Base-by-base conservation (phyloP, 2,888 invertebrate genomes). In the Lepetodrilus schrolli region DNA sequence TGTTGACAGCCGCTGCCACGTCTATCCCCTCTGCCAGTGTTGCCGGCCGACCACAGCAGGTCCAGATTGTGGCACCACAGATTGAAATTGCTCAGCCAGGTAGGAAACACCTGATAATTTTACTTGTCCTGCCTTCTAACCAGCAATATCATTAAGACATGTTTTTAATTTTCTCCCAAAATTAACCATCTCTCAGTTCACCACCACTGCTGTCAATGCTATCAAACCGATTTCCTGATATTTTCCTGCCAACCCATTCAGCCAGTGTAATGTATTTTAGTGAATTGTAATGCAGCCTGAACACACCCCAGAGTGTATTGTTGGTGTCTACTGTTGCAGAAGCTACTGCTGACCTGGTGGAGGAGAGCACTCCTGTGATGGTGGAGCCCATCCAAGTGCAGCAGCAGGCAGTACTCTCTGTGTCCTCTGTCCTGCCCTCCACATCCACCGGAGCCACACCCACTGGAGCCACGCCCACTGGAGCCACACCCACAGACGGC, bases 11-110 rank as follows among this genome's bases (percentile, higher is more conserved):
- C 4, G 70, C 83, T 69, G 30, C 83, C 76, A 37, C 87, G 70
- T 72, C 74, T 76, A 79, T 83, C 81, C 81, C 83, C 68, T 72
- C 84, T 58, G 82, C 82, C 69, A 73, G 82, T 49, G 82, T 82
- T 30, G 82, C 84, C 50, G 80, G 81, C 17, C 77, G 89, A 51
- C 87, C 88, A 1, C 86, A 86, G 37, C 87, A 86, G 75, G 88
- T 90, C 0, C 89, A 89, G 79, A 86, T 87, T 48, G 89, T 89
- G 36, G 84, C 87, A n/a, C 89, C 89, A 7, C 87, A 87, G 69
- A 82, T 86, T 17, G 86, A 68, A 30, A 21, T 8, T 21, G 13
- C 43, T 4, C 68, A 68, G n/a, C 21, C 43, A 21, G 58, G 58
- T 58, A n/a, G 2, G 13, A 7, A 58, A 2, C n/a, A n/a, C n/a